These are phyloP conservation scores for Eupristina koningsbergeri DNA, from an alignment of 1,140 invertebrate genomes.

Conservation along the genomic window DNA sequence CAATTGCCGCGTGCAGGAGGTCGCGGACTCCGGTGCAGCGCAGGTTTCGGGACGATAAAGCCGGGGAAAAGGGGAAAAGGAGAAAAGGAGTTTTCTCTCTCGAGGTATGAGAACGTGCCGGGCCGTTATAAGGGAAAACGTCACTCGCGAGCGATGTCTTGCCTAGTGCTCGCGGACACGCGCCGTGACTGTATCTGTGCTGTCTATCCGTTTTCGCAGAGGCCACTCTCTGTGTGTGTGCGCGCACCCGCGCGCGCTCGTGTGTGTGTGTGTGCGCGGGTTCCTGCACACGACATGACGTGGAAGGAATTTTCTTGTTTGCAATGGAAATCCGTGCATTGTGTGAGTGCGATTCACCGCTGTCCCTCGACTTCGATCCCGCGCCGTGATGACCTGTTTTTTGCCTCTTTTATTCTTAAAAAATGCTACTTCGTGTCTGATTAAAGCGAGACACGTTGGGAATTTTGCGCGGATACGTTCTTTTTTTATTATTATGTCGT, in stretches of 20 bases:
- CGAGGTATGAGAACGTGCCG: conserved; percentile 22
- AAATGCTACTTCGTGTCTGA: not conserved
- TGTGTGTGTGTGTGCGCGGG: no score
- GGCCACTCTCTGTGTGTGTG: not conserved
- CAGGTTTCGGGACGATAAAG: not conserved
- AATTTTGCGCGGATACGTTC: not conserved
- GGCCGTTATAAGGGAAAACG: conserved; percentile 21
- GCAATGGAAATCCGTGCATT: conserved; percentile 34
- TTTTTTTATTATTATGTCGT: not conserved
- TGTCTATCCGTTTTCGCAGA: not conserved
- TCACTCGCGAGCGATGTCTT: conserved; percentile 27
- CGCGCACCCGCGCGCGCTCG: not conserved
- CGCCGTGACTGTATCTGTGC: not conserved
- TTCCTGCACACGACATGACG: conserved; percentile 14
- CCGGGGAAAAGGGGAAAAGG: not conserved
- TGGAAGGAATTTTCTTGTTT: conserved; percentile 41
- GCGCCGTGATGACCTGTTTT: conserved; percentile 1
- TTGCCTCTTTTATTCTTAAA: not conserved
- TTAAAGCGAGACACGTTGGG: not conserved
- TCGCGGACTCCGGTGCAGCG: not conserved
- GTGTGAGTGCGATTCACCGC: not conserved
- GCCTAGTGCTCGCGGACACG: conserved; percentile 31
- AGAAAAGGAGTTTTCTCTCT: no score
- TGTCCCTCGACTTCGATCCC: not conserved
- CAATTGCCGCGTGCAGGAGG: conserved; percentile 10